Conservation (phyloP, 2,113 vertebrate genomes). For the Carollia perspicillata region DNA sequence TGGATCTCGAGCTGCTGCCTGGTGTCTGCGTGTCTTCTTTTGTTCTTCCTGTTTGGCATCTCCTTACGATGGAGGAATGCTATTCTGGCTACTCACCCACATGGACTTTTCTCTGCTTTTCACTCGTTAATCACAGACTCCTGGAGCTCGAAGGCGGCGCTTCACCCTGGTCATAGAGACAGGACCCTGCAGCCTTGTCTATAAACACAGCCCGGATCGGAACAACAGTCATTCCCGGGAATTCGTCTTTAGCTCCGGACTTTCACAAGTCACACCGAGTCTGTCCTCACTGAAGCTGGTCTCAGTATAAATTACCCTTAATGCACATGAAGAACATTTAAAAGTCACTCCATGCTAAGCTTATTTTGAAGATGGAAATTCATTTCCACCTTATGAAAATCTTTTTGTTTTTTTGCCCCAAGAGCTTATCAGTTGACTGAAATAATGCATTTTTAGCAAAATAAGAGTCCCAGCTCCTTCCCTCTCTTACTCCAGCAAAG, state of each 20-base stretch:
- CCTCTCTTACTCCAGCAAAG: not conserved
- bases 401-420: not conserved
- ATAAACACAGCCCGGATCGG: not conserved
- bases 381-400: not conserved
- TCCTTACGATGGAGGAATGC: too few species aligned
- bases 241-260: not conserved
- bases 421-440: not conserved
- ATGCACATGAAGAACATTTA: not conserved
- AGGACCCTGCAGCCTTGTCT: not conserved
- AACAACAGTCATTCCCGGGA: not conserved
- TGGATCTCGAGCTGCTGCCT: too few species aligned
- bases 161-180: not conserved
- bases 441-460: not conserved
- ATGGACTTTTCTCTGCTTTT: not conserved
- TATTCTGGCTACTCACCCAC: not conserved
- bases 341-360: not conserved
- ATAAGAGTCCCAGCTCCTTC: not conserved
- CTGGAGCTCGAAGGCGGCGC: not conserved
- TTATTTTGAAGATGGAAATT: not conserved
- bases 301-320: not conserved
- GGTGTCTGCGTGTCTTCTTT: too few species aligned
- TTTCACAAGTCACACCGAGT: not conserved
- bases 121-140: not conserved
- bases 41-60: too few species aligned
- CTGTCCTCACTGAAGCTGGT: not conserved